These are phyloP conservation scores for Tetranychus cinnabarinus DNA, from an alignment of 1,140 invertebrate genomes.

Conservation along the genomic window DNA sequence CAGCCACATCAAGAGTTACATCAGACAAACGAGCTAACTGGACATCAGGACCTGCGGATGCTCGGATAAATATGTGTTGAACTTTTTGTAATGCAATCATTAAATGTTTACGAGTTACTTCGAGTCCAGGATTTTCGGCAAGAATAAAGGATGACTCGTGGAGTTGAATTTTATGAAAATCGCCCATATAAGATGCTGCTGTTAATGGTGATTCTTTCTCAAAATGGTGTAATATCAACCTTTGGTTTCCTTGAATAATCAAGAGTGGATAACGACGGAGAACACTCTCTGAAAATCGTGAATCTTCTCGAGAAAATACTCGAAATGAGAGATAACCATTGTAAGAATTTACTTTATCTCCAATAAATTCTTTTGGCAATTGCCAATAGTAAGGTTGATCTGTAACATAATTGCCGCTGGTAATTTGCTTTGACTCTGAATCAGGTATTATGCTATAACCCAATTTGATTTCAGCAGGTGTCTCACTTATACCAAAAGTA, in stretches of 20 bases:
- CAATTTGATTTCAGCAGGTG: constrained; percentile 17
- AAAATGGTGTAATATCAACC: constrained; percentile 45
- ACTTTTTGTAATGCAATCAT: constrained; percentile 75
- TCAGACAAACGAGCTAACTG: constrained; percentile 33
- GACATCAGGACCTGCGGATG: constrained; percentile 31
- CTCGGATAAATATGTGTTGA: constrained; percentile 48
- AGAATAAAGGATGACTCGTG: constrained; percentile 37
- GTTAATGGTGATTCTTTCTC: constrained; percentile 25
- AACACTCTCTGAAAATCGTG: constrained; percentile 46
- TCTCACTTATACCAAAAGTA: constrained; percentile 9
- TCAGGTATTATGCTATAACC: constrained; percentile 39
- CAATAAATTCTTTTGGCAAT: constrained; percentile 52
- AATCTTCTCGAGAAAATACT: constrained; percentile 43
- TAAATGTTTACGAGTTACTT: constrained; percentile 43
- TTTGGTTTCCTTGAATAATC: constrained; percentile 50
- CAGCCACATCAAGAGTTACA: constrained; percentile 58
- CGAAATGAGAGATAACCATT: neutral
- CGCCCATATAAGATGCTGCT: constrained; percentile 7
- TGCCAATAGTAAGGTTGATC: constrained; percentile 39
- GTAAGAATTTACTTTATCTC: constrained; percentile 70
- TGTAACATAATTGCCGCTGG: constrained; percentile 58
- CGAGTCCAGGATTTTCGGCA: constrained; percentile 31
- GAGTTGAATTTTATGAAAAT: constrained; percentile 34
- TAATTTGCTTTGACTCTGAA: constrained; percentile 35
- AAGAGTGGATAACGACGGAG: constrained; percentile 48